Base-by-base conservation (phyloP, 2,888 invertebrate genomes). In the Stegana nigrithorax region DNA sequence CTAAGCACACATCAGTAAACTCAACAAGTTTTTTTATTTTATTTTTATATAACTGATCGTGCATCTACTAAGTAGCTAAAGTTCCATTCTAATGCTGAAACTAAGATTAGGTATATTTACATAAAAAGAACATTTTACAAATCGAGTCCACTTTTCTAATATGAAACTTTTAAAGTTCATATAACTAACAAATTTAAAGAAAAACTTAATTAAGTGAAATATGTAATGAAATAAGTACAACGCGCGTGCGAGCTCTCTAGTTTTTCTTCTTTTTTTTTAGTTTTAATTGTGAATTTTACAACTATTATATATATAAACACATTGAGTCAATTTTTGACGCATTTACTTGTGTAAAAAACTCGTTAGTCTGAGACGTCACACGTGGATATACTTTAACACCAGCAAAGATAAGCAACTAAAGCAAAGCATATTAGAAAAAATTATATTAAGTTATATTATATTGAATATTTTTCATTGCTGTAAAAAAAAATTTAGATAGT, bases 291-390 rank as follows among this genome's bases (percentile, higher is more conserved):
- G n/a, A n/a, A n/a, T 39, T 39, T 14, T 39, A 39, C 39, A 39
- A 39, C n/a, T 44, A 29, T 21, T 58, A 26, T 32, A n/a, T 59
- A 47, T 21, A 57, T 8, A 21, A 47, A 69, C 66, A 78, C 73
- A 71, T 75, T 75, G 70, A 74, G 84, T 82, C 81, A 81, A 82
- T 83, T 82, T 83, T 80, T 81, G 80, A 81, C 83, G 82, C 83
- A 84, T 83, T 82, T 82, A 82, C 71, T 69, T 69, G 42, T 72
- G n/a, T n/a, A 78, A 70, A 64, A 65, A 68, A 73, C 66, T 70
- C 71, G 23, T 63, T 69, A 71, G 62, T 63, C 55, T 78, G 77
- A 73, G 79, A 65, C n/a, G n/a, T 64, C 61, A 53, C 60, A 50
- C 5, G 6, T 4, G 29, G 21, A 32, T 36, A 59, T n/a, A n/a